Evolutionary conservation across 2,888 invertebrate species (phyloP).

Genomic region (Gasteruption jaculator): DNA sequence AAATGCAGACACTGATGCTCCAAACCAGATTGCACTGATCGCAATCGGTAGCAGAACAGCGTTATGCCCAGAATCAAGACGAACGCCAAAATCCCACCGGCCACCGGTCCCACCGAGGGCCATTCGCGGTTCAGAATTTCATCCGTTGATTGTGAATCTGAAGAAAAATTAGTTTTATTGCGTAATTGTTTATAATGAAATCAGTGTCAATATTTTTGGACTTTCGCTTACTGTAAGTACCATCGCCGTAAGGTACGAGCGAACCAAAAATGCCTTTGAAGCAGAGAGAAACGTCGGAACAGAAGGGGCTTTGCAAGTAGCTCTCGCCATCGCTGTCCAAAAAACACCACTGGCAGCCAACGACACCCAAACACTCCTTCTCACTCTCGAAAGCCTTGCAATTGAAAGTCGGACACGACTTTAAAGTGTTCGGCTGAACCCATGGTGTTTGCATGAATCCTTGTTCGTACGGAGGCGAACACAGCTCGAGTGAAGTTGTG

Average conservation of each 20-base stretch:
- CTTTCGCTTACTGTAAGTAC: slow-evolving; percentile 53
- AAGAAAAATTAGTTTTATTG: too few relatives aligned
- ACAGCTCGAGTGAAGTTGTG: slow-evolving; percentile 33
- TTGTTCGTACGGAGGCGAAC: slow-evolving; percentile 41
- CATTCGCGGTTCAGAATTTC: slow-evolving; percentile 40
- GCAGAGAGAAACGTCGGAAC: slow-evolving; percentile 75
- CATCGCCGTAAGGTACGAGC: slow-evolving; percentile 77
- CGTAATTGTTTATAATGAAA: too few relatives aligned
- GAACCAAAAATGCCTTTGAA: slow-evolving; percentile 84
- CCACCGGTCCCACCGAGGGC: slow-evolving; percentile 79
- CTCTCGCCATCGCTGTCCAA: slow-evolving; percentile 72
- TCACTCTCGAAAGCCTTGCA: slow-evolving; percentile 66
- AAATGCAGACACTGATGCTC: slow-evolving; percentile 52
- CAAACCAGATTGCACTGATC: slow-evolving; percentile 54
- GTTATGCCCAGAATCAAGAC: slow-evolving; percentile 77
- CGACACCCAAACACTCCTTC: slow-evolving; percentile 64
- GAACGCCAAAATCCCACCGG: slow-evolving; percentile 79
- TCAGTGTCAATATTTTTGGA: too few relatives aligned
- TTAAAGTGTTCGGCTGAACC: slow-evolving; percentile 53
- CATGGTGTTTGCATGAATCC: slow-evolving; percentile 36
- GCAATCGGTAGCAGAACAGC: slow-evolving; percentile 77
- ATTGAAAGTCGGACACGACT: slow-evolving; percentile 64
- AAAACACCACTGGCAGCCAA: slow-evolving; percentile 91
- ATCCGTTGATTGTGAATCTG: slow-evolving; percentile 47
- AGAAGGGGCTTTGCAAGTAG: slow-evolving; percentile 67